phyloP scores from a whole-genome alignment of 2,113 vertebrate genomes.

The Nymphicus hollandicus region DNA sequence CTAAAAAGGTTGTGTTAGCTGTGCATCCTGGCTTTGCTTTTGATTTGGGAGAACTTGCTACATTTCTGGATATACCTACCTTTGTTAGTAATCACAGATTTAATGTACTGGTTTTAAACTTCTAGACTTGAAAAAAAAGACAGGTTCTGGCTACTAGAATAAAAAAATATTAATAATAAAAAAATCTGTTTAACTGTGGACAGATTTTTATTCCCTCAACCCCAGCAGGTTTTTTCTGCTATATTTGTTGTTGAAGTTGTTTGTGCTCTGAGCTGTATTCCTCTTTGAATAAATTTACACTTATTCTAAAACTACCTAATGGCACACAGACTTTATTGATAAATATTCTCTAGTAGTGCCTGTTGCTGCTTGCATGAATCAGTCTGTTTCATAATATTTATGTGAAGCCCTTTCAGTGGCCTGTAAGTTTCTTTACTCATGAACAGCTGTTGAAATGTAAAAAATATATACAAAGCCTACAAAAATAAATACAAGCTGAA shows the following conservation, averaged over 20 bases:
- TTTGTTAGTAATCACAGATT: not conserved
- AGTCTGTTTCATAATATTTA: not conserved
- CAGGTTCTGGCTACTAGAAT: not conserved
- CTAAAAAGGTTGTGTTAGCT: not conserved
- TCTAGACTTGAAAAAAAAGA: not conserved
- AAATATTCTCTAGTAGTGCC: not conserved
- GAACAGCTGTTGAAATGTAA: not conserved
- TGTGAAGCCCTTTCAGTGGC: not conserved
- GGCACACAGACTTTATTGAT: not conserved
- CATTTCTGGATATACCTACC: not conserved
- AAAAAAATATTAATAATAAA: not conserved
- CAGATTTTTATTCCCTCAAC: not conserved
- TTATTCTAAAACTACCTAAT: not conserved
- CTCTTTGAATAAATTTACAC: not conserved
- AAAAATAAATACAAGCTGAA: not conserved
- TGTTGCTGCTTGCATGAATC: not conserved
- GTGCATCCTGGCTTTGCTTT: not conserved
- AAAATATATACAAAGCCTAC: not conserved
- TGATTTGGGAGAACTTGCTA: not conserved
- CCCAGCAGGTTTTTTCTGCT: not conserved
- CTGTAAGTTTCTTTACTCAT: not conserved
- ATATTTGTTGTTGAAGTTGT: not conserved
- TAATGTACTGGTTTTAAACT: not conserved
- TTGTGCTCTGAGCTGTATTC: not conserved
- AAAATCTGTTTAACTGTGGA: not conserved